Conservation (phyloP, 2,888 invertebrate species). For the Lasioglossum malachurum region DNA sequence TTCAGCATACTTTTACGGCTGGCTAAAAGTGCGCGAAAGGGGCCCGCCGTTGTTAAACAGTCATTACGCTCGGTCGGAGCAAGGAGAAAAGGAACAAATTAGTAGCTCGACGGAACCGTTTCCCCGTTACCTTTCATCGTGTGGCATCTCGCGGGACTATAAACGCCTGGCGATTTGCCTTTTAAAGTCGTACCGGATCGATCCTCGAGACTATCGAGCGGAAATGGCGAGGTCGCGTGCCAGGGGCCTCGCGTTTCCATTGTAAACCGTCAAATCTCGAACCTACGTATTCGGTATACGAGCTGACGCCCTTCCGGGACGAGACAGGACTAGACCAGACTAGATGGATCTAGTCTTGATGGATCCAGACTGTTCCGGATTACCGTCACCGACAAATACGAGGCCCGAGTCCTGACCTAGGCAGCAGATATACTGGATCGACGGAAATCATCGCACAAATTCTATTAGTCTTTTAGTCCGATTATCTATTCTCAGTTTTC, state of each 20-base stretch:
- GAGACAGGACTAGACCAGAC: not conserved
- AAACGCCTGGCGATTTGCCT: constrained; percentile 11
- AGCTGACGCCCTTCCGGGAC: not conserved
- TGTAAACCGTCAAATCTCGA: constrained; percentile 1
- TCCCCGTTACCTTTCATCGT: constrained; percentile 8
- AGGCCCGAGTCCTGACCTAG: not conserved
- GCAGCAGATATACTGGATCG: not conserved
- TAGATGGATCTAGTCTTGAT: not conserved
- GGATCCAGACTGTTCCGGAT: constrained; percentile 3
- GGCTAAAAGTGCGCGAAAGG: not conserved
- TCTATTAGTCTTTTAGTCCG: too few relatives aligned
- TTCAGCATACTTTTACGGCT: not conserved
- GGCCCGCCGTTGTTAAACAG: not conserved
- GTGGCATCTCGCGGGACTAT: not conserved
- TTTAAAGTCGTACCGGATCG: constrained; percentile 13
- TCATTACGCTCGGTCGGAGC: not conserved
- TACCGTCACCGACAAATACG: constrained; percentile 1
- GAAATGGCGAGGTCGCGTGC: constrained; percentile 16
- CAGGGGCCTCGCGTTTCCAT: not conserved
- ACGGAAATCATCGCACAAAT: too few relatives aligned
- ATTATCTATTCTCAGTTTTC: too few relatives aligned
- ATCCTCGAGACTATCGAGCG: not conserved
- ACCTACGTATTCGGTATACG: not conserved
- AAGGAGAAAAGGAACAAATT: not conserved
- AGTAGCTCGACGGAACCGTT: constrained; percentile 4